A percentile compares a stretch with the other conserved stretches of the same genome.
Conservation (phyloP, 2,113 vertebrate genomes). For the Psammodynastes pulverulentus region DNA sequence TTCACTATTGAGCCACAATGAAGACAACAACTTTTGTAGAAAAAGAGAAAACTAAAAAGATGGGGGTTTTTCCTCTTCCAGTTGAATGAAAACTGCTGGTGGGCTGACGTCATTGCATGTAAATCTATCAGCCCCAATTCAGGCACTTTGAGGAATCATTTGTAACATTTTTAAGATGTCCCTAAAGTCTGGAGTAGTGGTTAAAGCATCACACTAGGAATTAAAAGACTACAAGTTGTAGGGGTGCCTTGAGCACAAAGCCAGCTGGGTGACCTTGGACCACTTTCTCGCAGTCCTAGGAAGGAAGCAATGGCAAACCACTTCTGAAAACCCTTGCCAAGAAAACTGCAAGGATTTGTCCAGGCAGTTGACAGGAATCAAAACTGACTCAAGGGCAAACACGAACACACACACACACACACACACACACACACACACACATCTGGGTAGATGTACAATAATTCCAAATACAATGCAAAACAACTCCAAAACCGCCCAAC, state of each 20-base stretch:
- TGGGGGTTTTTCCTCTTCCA: slow-evolving; percentile 44
- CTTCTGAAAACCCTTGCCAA: not conserved
- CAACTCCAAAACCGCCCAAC: not conserved
- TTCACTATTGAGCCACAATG: slow-evolving; percentile 41
- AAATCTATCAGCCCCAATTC: not conserved
- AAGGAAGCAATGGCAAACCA: not conserved
- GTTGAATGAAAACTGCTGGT: slow-evolving; percentile 40
- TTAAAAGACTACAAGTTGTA: not conserved
- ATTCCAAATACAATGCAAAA: not conserved
- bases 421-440: no score
- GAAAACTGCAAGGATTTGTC: not conserved
- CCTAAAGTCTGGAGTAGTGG: not conserved
- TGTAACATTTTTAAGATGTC: not conserved
- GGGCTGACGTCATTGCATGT: slow-evolving; percentile 36
- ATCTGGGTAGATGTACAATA: no score
- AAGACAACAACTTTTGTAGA: slow-evolving; percentile 4
- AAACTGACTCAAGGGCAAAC: not conserved
- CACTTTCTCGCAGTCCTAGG: not conserved
- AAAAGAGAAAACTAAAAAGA: slow-evolving; percentile 8
- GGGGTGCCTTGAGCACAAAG: not conserved
- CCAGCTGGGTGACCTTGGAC: not conserved
- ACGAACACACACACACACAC: no score
- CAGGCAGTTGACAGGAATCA: not conserved
- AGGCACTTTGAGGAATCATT: slow-evolving; percentile 19
- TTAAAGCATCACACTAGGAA: not conserved